A percentile compares a stretch with the other conserved stretches of the same genome.
These are phyloP conservation scores for Schizopygopsis pylzovi DNA, from an alignment of 2,797 vertebrate genomes.

Conservation along the genomic window DNA sequence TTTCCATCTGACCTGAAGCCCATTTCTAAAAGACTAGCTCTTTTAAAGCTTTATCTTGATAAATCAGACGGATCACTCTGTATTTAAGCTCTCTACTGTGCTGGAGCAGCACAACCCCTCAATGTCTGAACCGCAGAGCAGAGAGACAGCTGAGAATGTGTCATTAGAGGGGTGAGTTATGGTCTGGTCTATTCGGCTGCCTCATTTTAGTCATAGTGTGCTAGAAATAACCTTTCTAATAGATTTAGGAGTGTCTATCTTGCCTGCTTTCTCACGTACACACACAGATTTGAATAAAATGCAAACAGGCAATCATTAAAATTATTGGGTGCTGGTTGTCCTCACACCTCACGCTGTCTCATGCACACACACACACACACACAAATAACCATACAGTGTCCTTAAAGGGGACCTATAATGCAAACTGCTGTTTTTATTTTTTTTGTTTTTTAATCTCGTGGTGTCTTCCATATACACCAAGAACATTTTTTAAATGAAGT, in stretches of 20 bases:
- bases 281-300: constrained; percentile 9
- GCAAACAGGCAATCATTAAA: constrained; percentile 15
- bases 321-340: constrained; percentile 4
- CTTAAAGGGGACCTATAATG: neutral
- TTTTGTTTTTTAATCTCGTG: neutral
- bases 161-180: constrained; percentile 52
- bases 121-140: constrained; percentile 46
- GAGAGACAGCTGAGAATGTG: constrained; percentile 51
- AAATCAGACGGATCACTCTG: constrained; percentile 30
- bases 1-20: neutral
- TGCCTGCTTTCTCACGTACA: neutral
- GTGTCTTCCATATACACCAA: neutral
- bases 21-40: neutral
- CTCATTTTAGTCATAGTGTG: constrained; percentile 15
- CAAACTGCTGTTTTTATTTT: neutral
- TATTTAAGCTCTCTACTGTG: constrained; percentile 32
- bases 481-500: neutral
- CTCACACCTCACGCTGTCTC: neutral
- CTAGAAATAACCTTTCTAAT: constrained; percentile 16
- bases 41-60: constrained; percentile 4
- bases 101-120: constrained; percentile 44
- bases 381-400: neutral
- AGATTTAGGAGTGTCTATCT: neutral
- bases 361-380: neutral
- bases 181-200: neutral